Evolutionary conservation across 2,797 vertebrate species (phyloP).

Genomic region (Coregonus sp.): DNA sequence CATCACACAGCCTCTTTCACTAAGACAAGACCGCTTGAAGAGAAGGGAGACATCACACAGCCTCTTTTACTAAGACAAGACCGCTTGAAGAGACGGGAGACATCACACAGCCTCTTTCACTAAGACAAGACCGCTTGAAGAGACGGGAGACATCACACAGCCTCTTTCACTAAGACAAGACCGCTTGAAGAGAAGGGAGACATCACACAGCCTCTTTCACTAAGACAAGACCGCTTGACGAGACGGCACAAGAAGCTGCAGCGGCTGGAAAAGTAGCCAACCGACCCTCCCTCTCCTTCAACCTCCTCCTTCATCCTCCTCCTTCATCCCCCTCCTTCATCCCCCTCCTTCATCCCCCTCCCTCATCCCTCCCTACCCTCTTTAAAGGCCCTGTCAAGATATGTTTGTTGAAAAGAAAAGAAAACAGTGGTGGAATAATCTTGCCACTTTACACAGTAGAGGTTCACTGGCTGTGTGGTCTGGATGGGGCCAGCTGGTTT

Average conservation of each 20-base stretch:
- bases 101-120: slow-evolving; percentile 62
- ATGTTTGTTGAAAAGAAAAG: slow-evolving; percentile 19
- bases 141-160: slow-evolving; percentile 37
- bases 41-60: slow-evolving; percentile 17
- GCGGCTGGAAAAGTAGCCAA: not conserved
- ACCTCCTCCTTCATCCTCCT: no score
- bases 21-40: not conserved
- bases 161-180: slow-evolving; percentile 2
- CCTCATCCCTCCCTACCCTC: slow-evolving; percentile 11
- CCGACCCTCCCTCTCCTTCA: not conserved
- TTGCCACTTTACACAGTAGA: slow-evolving; percentile 34
- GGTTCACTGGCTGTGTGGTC: slow-evolving; percentile 21
- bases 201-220: slow-evolving; percentile 5
- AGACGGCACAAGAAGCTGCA: not conserved
- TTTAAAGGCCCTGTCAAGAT: slow-evolving; percentile 15
- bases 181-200: slow-evolving; percentile 19
- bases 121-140: slow-evolving; percentile 33
- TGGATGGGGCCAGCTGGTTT: slow-evolving; percentile 48
- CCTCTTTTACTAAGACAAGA: slow-evolving; percentile 60
- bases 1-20: slow-evolving; percentile 3
- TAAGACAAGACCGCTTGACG: not conserved
- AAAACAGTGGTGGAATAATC: slow-evolving; percentile 47
- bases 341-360: not conserved
- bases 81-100: slow-evolving; percentile 40
- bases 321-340: not conserved